Evolutionary conservation across 1,140 invertebrate genomes (phyloP).

Genomic region (Centruroides sculpturatus): DNA sequence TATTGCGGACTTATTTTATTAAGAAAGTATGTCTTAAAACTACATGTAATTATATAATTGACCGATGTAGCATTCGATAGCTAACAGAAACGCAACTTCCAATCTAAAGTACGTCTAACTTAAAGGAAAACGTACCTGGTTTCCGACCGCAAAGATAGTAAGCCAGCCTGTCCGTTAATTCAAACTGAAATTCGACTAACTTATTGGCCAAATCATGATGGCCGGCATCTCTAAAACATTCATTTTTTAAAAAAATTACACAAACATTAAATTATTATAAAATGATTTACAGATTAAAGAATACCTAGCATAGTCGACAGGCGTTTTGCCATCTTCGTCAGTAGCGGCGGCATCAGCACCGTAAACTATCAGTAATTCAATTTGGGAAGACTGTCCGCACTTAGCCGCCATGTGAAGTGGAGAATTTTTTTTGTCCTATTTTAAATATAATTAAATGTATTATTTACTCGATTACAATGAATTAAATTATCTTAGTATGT

Average conservation of each 20-base stretch:
- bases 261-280: too few species aligned
- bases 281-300: background rate
- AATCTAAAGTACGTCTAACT: too few species aligned
- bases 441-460: conserved; percentile 2
- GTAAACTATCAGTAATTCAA: conserved; percentile 83
- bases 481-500: background rate
- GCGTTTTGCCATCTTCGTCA: conserved; percentile 57
- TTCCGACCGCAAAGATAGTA: conserved; percentile 71
- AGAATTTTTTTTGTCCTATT: conserved; percentile 75
- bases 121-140: conserved; percentile 31
- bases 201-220: conserved; percentile 69
- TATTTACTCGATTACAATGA: background rate
- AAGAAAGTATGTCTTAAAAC: too few species aligned
- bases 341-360: conserved; percentile 78
- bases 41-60: too few species aligned
- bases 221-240: conserved; percentile 47
- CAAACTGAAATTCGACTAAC: conserved; percentile 78
- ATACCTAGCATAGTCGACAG: conserved; percentile 69
- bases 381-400: conserved; percentile 64
- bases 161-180: conserved; percentile 83
- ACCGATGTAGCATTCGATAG: too few species aligned
- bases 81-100: too few species aligned
- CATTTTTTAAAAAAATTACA: background rate
- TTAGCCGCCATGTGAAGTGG: conserved; percentile 86
- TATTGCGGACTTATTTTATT: too few species aligned